Conservation (phyloP, 53 echinoderm and acorn worm species). For the Crossaster papposus region DNA sequence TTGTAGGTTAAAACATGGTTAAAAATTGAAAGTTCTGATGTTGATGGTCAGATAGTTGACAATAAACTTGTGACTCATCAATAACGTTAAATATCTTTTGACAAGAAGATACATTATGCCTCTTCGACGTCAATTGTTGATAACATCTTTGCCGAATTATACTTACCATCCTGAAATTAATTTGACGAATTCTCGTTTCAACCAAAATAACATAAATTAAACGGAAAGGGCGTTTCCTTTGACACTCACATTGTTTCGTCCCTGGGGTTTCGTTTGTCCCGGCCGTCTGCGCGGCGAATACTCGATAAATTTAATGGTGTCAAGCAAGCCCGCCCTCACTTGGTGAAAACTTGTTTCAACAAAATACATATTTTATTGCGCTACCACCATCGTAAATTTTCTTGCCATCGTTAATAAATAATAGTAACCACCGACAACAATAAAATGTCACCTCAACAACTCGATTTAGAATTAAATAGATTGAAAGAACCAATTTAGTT, state of each 20-base stretch:
- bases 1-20: not conserved
- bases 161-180: not conserved
- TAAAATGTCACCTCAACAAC: too few species aligned
- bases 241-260: not conserved
- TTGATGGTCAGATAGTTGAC: not conserved
- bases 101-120: not conserved
- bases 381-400: too few species aligned
- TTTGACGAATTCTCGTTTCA: not conserved
- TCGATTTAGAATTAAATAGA: too few species aligned
- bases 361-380: not conserved
- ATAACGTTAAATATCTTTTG: not conserved
- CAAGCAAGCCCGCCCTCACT: constrained; percentile 39
- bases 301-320: constrained; percentile 28
- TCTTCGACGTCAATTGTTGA: not conserved
- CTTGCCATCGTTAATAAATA: too few species aligned
- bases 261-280: not conserved
- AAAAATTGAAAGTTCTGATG: not conserved
- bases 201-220: not conserved
- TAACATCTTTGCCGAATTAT: not conserved
- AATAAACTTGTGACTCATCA: not conserved
- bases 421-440: too few species aligned
- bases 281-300: not conserved
- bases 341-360: not conserved
- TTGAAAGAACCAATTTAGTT: too few species aligned
- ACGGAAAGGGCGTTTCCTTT: not conserved